Evolutionary conservation across 2,888 invertebrate species (phyloP), one percentile per base, ranked within the genome.

Genomic region (Megastigmus dorsalis): DNA sequence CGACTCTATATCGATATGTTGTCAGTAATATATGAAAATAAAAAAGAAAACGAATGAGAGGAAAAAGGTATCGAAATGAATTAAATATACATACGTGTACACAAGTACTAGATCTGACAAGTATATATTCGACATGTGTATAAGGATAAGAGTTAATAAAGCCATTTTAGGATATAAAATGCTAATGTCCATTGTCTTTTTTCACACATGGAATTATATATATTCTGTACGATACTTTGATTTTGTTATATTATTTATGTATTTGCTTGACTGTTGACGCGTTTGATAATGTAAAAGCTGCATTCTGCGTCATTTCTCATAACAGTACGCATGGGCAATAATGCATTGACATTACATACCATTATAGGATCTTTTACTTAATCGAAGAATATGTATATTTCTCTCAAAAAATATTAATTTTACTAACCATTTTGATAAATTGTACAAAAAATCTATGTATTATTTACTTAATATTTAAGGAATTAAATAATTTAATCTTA

Each of bases 81-180:
- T 52, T 69, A 70, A 74, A 76, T 78, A 80, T 80, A 78, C 70
- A 83, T 81, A 82, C 80, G 79, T 80, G 82, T 80, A 81, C 80
- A 80, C 77, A 80, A 79, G 78, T 82, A 80, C 81, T 75, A 80
- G 79, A 78, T 81, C 77, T 80, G 84, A 82, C 80, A 82, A 83
- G 80, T 82, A 80, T 83, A 84, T 85, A 84, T 82, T 82, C 83
- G 82, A 84, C 79, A 59, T 77, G 71, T 77, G 84, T 86, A 86
- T 85, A 86, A 86, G 84, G 80, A 83, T 85, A 85, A 84, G 83
- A 84, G 81, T 84, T 84, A 86, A 86, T 86, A 86, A 86, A 86
- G 83, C 82, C 83, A 86, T 86, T 85, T 86, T 84, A 85, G 83
- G 83, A 80, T 85, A 84, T 20, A 70, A 73, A 57, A 33, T 5